Conservation (phyloP, 2,888 invertebrate species). For the Hyles lineata region DNA sequence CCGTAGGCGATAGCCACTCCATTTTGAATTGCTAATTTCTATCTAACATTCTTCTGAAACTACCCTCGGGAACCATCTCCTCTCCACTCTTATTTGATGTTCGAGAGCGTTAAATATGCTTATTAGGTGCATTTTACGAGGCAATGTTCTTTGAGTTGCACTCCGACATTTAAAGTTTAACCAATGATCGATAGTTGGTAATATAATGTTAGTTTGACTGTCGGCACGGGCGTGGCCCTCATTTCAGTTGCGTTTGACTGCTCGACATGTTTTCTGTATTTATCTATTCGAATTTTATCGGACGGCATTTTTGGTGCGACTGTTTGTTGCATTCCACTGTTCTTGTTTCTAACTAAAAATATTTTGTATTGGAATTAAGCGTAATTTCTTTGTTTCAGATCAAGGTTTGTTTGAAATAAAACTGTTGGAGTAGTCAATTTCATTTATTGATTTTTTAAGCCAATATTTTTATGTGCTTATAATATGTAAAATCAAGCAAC, state of each 20-base stretch:
- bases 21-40: slow-evolving; percentile 73
- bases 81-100: background rate
- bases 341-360: slow-evolving; percentile 18
- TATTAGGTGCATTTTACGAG: slow-evolving; percentile 1
- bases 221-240: background rate
- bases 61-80: background rate
- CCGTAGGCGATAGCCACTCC: slow-evolving; percentile 45
- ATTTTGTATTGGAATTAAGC: background rate
- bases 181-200: slow-evolving; percentile 23
- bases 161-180: slow-evolving; percentile 39
- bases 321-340: slow-evolving; percentile 2
- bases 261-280: background rate
- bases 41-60: slow-evolving; percentile 34
- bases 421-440: background rate
- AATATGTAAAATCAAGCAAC: background rate
- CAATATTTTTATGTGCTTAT: background rate
- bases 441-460: background rate
- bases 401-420: background rate
- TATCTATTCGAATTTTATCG: slow-evolving; percentile 19
- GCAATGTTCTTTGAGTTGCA: slow-evolving; percentile 22
- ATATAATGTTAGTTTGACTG: slow-evolving; percentile 12
- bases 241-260: background rate
- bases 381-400: background rate
- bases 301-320: slow-evolving; percentile 13
- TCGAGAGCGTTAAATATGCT: background rate